Percentiles rank a stretch among this genome's conserved stretches.
phyloP scores from a whole-genome alignment of 2,797 vertebrate genomes.

The Vespertilio murinus region DNA sequence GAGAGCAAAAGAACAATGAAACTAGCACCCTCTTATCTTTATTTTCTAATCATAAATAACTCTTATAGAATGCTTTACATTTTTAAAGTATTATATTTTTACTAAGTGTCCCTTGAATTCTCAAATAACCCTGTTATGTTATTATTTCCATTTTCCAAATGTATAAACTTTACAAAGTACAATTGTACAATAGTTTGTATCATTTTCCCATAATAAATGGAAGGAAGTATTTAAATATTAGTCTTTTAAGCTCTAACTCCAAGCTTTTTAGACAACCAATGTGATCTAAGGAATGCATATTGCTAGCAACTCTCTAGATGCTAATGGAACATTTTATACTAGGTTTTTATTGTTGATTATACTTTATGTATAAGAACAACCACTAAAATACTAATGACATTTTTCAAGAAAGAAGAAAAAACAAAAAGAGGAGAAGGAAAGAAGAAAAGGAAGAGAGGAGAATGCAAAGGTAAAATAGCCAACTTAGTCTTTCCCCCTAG shows the following conservation, averaged over 20 bases:
- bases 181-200: background rate
- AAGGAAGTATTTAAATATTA: background rate
- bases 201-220: background rate
- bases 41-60: background rate
- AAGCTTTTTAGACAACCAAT: background rate
- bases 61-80: background rate
- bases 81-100: conserved; percentile 48
- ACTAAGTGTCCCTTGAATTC: background rate
- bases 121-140: background rate
- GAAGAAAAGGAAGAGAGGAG: too few relatives aligned
- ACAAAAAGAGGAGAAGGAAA: background rate
- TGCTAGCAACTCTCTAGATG: background rate
- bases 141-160: conserved; percentile 34
- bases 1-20: background rate
- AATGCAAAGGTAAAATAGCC: background rate
- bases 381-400: background rate
- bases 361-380: background rate
- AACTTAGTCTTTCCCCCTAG: background rate
- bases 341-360: background rate
- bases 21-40: background rate
- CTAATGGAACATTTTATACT: background rate
- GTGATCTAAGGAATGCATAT: background rate
- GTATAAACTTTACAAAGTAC: background rate
- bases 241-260: background rate
- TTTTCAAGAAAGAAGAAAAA: background rate